Evolutionary conservation across 2,113 vertebrate species (phyloP).

Genomic region (Bungarus multicinctus): DNA sequence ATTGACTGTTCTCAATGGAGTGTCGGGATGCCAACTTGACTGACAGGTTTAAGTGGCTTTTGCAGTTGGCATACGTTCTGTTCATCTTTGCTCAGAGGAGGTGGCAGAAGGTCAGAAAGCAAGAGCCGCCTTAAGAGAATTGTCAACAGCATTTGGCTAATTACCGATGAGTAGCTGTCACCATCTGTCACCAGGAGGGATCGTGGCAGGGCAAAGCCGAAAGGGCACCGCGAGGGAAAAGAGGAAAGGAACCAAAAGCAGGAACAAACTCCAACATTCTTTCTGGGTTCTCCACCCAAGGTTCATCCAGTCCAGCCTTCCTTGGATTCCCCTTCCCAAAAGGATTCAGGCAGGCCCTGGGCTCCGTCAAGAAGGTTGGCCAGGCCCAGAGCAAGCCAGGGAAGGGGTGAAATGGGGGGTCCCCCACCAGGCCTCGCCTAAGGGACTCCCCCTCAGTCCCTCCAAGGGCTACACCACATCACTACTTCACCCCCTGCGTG

Average conservation of each 20-base stretch:
- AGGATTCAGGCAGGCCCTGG: background rate
- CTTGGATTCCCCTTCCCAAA: background rate
- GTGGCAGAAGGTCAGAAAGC: background rate
- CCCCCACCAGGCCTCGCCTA: background rate
- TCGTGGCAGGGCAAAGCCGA: background rate
- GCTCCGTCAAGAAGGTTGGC: background rate
- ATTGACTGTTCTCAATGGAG: background rate
- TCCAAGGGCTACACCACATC: background rate
- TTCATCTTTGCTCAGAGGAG: background rate
- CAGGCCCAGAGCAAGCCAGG: background rate
- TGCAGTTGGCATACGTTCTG: background rate
- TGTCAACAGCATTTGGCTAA: constrained; percentile 31
- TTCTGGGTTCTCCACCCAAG: background rate
- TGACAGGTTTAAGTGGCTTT: background rate
- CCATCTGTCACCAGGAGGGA: background rate
- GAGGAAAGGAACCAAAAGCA: background rate
- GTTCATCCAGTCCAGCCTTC: background rate
- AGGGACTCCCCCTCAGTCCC: background rate
- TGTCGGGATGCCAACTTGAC: background rate
- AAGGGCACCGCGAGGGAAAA: background rate
- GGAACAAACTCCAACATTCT: background rate
- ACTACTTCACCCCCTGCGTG: background rate
- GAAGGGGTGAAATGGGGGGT: background rate
- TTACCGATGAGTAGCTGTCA: constrained; percentile 42
- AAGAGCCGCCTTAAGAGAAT: background rate